Base-by-base conservation (phyloP, 2,888 invertebrate species). In the Drosophila pseudotalamancana region DNA sequence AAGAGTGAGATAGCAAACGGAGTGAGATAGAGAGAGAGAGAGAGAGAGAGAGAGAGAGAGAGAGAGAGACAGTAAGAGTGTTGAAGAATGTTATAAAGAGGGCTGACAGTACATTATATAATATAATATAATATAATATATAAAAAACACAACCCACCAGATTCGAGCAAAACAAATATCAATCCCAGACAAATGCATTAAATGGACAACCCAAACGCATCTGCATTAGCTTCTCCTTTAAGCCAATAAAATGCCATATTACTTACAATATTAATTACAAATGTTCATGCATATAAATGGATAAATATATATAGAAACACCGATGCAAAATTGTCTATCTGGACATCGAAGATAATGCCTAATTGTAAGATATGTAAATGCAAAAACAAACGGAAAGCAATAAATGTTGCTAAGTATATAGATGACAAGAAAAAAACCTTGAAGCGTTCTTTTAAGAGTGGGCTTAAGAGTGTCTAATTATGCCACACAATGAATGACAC, bases 341-440 rank as follows among this genome's bases (percentile, higher is more conserved):
- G 34, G n/a, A 31, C 31, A 42, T 46, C 34, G 19, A 12, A 16
- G 2, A 6, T 34, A 50, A 50, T 64, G 69, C 69, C 69, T 57
- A 46, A 69, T 21, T 56, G 72, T 69, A 69, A 72, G 72, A 69
- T 72, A 56, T 21, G 11, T 31, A 16, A 16, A 54, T 14, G n/a
- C 14, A 19, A 16, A 40, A 25, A 60, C 23, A 34, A 35, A 46
- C 43, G 12, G 27, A 51, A 71, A 71, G 71, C 71, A 71, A 71
- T 71, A 71, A 46, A 18, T 11, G 5, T 64, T 56, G 68, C 56
- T 55, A 6, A 53, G 19, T 23, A 14, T n/a, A 39, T 48, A 40
- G 32, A 50, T 50, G 40, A 49, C 69, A 73, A 48, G 61, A 69
- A 74, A 68, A 70, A 73, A 48, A 34, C 18, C 16, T 19, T 29